A percentile compares a stretch with the other conserved stretches of the same genome.
These are phyloP conservation scores for Papilio helenus DNA, from an alignment of 1,140 invertebrate species.

Conservation along the genomic window DNA sequence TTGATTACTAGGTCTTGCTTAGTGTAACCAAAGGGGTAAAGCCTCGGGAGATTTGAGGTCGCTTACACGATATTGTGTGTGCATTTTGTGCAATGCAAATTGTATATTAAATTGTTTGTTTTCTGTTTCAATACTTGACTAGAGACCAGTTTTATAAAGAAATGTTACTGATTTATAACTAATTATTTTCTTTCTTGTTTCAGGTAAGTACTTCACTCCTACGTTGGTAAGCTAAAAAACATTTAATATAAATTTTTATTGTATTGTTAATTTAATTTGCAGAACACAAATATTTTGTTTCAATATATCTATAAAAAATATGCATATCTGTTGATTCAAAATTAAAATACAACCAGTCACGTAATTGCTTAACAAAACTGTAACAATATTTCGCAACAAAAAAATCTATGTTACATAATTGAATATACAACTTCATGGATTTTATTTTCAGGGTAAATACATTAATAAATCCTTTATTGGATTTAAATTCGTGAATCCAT, in stretches of 20 bases:
- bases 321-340: background rate
- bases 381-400: background rate
- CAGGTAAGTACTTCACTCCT: conserved; percentile 4
- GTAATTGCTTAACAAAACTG: background rate
- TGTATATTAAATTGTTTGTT: background rate
- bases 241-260: too few species aligned
- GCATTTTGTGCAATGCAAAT: background rate
- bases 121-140: background rate
- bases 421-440: background rate
- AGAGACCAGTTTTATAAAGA: too few species aligned
- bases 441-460: conserved; percentile 17
- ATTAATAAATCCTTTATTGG: conserved; percentile 28
- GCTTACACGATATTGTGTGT: background rate
- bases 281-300: too few species aligned
- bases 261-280: too few species aligned
- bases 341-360: background rate
- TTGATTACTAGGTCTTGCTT: too few species aligned
- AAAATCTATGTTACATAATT: background rate
- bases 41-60: background rate
- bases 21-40: background rate
- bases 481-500: conserved; percentile 31
- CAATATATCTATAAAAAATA: background rate
- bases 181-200: background rate
- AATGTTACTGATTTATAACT: background rate
- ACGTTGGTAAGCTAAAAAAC: background rate